Conservation (phyloP, 2,888 invertebrate species). For the Noctuana brunneofusca region DNA sequence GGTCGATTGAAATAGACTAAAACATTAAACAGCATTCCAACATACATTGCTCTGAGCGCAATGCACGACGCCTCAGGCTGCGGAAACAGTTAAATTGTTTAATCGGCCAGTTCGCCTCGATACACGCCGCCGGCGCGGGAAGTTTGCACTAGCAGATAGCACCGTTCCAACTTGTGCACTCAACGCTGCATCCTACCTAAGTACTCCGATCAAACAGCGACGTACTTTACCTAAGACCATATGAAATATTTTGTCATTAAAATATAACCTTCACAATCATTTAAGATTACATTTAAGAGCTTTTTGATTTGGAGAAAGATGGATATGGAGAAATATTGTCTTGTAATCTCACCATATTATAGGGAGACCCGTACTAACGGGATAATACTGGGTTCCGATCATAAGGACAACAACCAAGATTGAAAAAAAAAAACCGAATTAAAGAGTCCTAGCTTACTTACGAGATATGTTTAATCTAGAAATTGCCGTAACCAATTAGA, state of each 20-base stretch:
- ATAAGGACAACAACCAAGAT: too few relatives aligned
- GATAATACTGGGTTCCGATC: too few relatives aligned
- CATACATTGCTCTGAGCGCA: slow-evolving; percentile 2
- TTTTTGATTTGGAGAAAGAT: too few relatives aligned
- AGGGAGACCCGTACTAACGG: too few relatives aligned
- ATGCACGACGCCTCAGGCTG: slow-evolving; percentile 15
- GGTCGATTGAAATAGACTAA: not conserved
- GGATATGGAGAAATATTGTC: too few relatives aligned
- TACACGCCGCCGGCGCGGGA: slow-evolving; percentile 24
- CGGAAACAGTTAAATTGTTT: slow-evolving; percentile 37
- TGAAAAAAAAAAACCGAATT: too few relatives aligned
- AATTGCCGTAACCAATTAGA: too few relatives aligned
- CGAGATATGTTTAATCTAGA: too few relatives aligned
- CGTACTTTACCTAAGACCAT: not conserved
- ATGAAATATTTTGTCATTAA: not conserved
- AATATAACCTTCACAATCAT: too few relatives aligned
- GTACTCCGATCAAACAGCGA: not conserved
- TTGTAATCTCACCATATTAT: too few relatives aligned
- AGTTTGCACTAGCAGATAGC: slow-evolving; percentile 24
- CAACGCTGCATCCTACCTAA: slow-evolving; percentile 10
- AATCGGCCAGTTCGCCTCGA: slow-evolving; percentile 35
- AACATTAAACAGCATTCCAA: not conserved
- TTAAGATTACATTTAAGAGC: too few relatives aligned
- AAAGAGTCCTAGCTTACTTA: too few relatives aligned
- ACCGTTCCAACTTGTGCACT: slow-evolving; percentile 27